Conservation (phyloP, 2,113 vertebrate species). For the Chinchilla lanigera region DNA sequence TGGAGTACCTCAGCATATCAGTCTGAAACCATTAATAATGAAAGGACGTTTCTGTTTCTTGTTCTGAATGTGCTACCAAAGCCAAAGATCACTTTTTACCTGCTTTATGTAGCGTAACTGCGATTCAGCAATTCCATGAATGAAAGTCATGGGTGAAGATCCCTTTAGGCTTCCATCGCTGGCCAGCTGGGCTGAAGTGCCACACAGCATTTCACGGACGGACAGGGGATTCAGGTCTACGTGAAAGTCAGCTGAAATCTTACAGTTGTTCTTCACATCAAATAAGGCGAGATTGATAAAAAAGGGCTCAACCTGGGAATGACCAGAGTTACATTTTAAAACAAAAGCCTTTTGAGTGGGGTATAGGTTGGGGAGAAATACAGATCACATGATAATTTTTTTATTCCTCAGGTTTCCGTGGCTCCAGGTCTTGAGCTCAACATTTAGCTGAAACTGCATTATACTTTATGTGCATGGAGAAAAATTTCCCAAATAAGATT, state of each 20-base stretch:
- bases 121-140: slow-evolving; percentile 91
- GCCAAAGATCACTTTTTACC: slow-evolving; percentile 83
- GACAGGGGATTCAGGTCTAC: slow-evolving; percentile 93
- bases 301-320: slow-evolving; percentile 96
- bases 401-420: not conserved
- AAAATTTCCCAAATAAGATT: slow-evolving; percentile 34
- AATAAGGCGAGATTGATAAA: slow-evolving; percentile 96
- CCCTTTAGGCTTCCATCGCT: slow-evolving; percentile 66
- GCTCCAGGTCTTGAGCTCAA: not conserved
- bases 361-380: not conserved
- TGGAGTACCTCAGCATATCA: not conserved
- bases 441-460: slow-evolving; percentile 16
- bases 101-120: slow-evolving; percentile 90
- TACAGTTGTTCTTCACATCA: slow-evolving; percentile 95
- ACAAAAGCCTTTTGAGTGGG: not conserved
- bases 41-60: not conserved
- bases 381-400: not conserved
- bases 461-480: slow-evolving; percentile 4
- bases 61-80: not conserved
- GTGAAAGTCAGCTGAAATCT: slow-evolving; percentile 98
- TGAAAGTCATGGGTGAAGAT: slow-evolving; percentile 73
- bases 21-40: not conserved
- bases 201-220: slow-evolving; percentile 93
- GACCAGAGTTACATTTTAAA: slow-evolving; percentile 44
- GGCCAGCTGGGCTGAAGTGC: slow-evolving; percentile 4